phyloP scores from a whole-genome alignment of 2,888 invertebrate genomes.

The Linyphia triangularis region DNA sequence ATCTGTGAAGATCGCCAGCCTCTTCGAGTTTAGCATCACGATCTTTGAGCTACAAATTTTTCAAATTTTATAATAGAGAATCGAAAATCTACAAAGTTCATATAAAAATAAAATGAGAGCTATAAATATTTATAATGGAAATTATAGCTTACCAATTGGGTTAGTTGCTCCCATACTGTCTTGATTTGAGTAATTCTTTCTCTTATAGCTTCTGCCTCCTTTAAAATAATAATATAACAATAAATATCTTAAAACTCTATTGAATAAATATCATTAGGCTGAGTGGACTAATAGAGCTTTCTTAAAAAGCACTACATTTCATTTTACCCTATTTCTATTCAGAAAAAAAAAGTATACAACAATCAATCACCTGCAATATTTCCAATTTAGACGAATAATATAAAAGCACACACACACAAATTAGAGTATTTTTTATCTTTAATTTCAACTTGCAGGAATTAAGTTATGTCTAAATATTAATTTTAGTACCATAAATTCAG shows the following conservation, averaged over 20 bases:
- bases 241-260: not conserved
- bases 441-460: too few relatives aligned
- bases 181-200: conserved; percentile 95
- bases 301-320: too few relatives aligned
- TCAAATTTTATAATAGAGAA: not conserved
- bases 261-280: too few relatives aligned
- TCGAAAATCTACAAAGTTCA: not conserved
- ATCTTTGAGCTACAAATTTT: conserved; percentile 88
- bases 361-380: too few relatives aligned
- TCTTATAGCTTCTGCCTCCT: conserved; percentile 91
- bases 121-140: not conserved
- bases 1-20: conserved; percentile 98
- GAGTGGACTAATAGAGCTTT: too few relatives aligned
- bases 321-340: too few relatives aligned
- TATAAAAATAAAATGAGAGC: not conserved
- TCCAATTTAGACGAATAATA: too few relatives aligned
- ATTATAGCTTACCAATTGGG: conserved; percentile 87
- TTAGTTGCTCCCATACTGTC: conserved; percentile 96
- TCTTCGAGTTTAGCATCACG: conserved; percentile 99
- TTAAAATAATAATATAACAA: conserved; percentile 11
- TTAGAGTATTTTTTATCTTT: too few relatives aligned
- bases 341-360: too few relatives aligned
- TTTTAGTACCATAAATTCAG: not conserved
- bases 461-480: too few relatives aligned
- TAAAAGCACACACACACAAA: too few relatives aligned